Conservation (phyloP, 2,797 vertebrate genomes). For the Phoeniculus purpureus region DNA sequence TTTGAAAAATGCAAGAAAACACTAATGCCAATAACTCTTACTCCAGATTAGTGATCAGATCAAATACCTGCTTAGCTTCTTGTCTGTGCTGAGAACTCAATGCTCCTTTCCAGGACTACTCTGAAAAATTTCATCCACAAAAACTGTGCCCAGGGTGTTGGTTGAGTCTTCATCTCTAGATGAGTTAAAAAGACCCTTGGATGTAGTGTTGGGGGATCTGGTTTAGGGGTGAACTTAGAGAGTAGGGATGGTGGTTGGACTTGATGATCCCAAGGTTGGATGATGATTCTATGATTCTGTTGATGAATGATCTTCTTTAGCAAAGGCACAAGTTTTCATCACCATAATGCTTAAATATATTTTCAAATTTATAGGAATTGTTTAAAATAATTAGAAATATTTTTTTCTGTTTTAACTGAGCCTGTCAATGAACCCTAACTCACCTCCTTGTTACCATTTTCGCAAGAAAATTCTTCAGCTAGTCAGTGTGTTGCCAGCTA, state of each 20-base stretch:
- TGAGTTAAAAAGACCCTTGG: too few species aligned
- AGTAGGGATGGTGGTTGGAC: too few species aligned
- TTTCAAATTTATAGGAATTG: background rate
- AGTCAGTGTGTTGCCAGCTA: rapidly evolving
- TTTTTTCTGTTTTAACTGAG: background rate
- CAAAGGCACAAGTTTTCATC: background rate
- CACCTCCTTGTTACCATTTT: background rate
- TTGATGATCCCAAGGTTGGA: too few species aligned
- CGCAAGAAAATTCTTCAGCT: background rate
- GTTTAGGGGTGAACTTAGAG: too few species aligned
- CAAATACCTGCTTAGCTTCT: background rate
- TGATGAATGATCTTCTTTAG: background rate
- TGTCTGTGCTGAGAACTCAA: background rate
- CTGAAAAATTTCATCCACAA: background rate
- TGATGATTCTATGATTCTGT: background rate
- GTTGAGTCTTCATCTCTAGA: too few species aligned
- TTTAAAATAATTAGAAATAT: background rate
- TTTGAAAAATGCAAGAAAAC: background rate
- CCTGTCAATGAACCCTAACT: background rate
- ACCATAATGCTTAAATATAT: background rate
- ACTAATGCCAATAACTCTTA: background rate
- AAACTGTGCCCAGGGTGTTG: background rate
- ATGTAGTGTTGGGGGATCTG: too few species aligned
- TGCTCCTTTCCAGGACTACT: background rate
- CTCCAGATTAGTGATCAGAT: background rate